Base-by-base conservation (phyloP, 2,797 vertebrate species). In the Crenuchus spilurus region DNA sequence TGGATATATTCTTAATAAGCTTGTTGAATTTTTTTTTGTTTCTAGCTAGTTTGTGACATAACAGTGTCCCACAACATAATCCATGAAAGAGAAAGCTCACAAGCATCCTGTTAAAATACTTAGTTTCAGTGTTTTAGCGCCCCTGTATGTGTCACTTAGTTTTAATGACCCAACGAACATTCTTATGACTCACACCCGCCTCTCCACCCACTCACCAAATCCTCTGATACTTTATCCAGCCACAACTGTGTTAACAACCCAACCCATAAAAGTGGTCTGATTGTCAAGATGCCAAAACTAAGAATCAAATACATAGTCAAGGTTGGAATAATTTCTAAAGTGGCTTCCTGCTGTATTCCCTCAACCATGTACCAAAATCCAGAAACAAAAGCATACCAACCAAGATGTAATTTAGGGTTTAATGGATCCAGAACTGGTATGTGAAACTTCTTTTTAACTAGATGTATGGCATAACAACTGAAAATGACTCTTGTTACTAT, bases 181-280 rank as follows among this genome's bases (percentile, higher is more conserved):
- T 77, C 61, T 77, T 66, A 39, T 77, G 75, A 77, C 69, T 72
- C 75, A 77, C 42, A 65, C 33, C 61, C 62, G 26, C 67, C 39
- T 69, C 54, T 60, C 62, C 68, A 72, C 75, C 61, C 75, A 77
- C 69, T 66, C 68, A 52, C 35, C 51, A 72, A 51, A 60, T 71
- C 75, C 69, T 77, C 75, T 24, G 61, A 72, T 77, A 58, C 35
- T 48, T 71, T 60, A 65, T 76, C 68, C 75, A 72, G 41, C 68
- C 75, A 72, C 68, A 60, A 60, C 69, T 58, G 75, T 77, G 75
- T 66, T 63, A 77, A 77, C 75, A 66, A 66, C 61, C 62, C 68
- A 72, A 22, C 42, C 35, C 62, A 72, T 77, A 77, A 77, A 77
- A 60, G 18, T 51, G 44, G 30, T 39, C 18, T 9, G 41, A 20